These are phyloP conservation scores for Peromyscus aztecus DNA, from an alignment of 2,797 vertebrate genomes.

Conservation along the genomic window DNA sequence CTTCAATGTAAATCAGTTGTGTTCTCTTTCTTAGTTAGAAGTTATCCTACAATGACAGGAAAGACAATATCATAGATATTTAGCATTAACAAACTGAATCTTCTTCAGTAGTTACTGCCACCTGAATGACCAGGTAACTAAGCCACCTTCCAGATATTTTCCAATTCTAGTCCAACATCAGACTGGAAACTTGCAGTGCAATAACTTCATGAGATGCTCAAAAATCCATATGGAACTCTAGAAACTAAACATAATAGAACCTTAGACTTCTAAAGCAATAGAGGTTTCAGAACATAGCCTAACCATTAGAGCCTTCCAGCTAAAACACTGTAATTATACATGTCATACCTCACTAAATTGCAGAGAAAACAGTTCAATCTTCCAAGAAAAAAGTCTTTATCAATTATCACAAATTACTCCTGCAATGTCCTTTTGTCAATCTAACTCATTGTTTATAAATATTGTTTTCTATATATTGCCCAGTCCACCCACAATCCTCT, in stretches of 20 bases:
- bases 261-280: conserved; percentile 39
- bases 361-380: not conserved
- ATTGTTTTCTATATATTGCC: conserved; percentile 77
- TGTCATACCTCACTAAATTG: not conserved
- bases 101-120: not conserved
- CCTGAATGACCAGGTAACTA: not conserved
- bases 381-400: not conserved
- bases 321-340: not conserved
- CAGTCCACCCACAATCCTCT: conserved; percentile 71
- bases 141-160: not conserved
- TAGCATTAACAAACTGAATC: not conserved
- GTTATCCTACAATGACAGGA: not conserved
- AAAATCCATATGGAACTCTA: not conserved
- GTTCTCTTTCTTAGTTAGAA: not conserved
- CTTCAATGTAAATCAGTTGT: not conserved
- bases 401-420: conserved; percentile 78
- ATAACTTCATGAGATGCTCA: not conserved
- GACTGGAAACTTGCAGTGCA: not conserved
- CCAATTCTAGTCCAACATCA: not conserved
- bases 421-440: conserved; percentile 75
- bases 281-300: not conserved
- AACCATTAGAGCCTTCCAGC: not conserved
- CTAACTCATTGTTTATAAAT: conserved; percentile 72
- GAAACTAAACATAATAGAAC: not conserved
- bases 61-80: not conserved